A percentile compares a stretch with the other conserved stretches of the same genome.
Evolutionary conservation across 2,888 invertebrate genomes (phyloP).

Genomic region (Rhingia campestris): DNA sequence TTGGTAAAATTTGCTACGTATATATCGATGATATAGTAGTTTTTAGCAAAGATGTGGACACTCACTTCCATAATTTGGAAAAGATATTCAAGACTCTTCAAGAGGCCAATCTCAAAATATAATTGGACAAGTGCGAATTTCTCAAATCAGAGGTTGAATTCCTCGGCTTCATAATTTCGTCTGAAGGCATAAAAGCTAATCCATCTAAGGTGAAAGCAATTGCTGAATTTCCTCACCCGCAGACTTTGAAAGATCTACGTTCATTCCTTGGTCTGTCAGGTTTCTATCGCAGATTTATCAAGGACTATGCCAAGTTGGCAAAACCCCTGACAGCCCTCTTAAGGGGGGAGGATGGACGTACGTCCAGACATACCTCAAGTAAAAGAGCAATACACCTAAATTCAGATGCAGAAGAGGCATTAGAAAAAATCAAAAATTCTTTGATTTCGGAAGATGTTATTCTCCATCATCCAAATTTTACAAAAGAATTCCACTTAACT

Average conservation of each 20-base stretch:
- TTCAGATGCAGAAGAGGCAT: conserved; percentile 18
- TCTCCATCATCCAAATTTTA: not conserved
- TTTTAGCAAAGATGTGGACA: conserved; percentile 19
- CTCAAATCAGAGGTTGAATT: too few species aligned
- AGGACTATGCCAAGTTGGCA: too few species aligned
- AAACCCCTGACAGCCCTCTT: too few species aligned
- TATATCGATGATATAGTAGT: conserved; percentile 35
- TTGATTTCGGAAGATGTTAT: conserved; percentile 22
- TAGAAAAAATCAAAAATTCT: conserved; percentile 12
- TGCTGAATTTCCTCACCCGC: conserved; percentile 1
- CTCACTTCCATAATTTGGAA: conserved; percentile 23
- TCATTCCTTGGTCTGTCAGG: conserved; percentile 24
- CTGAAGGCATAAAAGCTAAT: not conserved
- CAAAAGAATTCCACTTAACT: conserved; percentile 57
- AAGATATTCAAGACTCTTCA: conserved; percentile 34
- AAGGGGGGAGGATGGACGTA: not conserved
- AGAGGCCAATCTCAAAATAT: too few species aligned
- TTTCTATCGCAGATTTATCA: too few species aligned
- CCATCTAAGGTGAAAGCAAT: conserved; percentile 7
- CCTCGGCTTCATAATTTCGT: conserved; percentile 22
- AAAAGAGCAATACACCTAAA: conserved; percentile 13
- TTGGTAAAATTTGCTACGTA: not conserved
- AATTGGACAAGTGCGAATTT: too few species aligned
- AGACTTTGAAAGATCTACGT: conserved; percentile 19
- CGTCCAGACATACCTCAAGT: conserved; percentile 1